Evolutionary conservation across 2,888 invertebrate species (phyloP), one percentile per base, ranked within the genome.

Genomic region (Elysia crispata): DNA sequence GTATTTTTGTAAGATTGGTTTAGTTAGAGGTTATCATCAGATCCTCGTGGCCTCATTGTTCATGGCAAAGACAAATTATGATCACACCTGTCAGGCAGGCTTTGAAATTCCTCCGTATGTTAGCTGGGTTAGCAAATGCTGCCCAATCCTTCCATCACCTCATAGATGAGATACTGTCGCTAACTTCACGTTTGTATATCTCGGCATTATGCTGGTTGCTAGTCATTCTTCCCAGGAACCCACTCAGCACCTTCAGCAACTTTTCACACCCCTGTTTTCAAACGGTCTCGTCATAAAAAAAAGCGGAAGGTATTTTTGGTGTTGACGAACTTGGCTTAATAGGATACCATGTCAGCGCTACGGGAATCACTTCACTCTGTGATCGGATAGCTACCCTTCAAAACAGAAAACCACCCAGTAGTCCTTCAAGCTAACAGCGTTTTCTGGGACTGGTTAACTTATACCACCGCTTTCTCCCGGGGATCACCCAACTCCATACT

Each of bases 1-100:
- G 60, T 83, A n/a, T 30, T 79, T 83, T 83, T 83, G 80, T 23
- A 83, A 83, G 62, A 73, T 76, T 57, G 83, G 83, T 49, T 76
- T 83, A 73, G 76, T 83, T 33, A 70, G 77, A 23, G 77, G 72
- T 23, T 77, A 77, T 28, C 72, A 77, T 70, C 70, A 77, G 28
- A 77, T 77, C 25, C 77, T 60, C 1, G 60, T 77, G 60, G 72
- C 70, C 18, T 33, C 77, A 70, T 69, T 50, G 0, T 77, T 54
- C n/a, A 31, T 77, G 23, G 67, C 69, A 8, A 77, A 77, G 33
- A 77, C 67, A 50, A 50, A 54, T 31, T 31, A 70, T 20, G 70
- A n/a, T 77, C 60, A 77, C 72, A 31, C 77, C 72, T 18, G 70
- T 77, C n/a, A 60, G 70, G 1, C 41, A n/a, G n/a, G 69, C 70